phyloP scores from a whole-genome alignment of 2,888 invertebrate species.

The Creontiades dilutus region DNA sequence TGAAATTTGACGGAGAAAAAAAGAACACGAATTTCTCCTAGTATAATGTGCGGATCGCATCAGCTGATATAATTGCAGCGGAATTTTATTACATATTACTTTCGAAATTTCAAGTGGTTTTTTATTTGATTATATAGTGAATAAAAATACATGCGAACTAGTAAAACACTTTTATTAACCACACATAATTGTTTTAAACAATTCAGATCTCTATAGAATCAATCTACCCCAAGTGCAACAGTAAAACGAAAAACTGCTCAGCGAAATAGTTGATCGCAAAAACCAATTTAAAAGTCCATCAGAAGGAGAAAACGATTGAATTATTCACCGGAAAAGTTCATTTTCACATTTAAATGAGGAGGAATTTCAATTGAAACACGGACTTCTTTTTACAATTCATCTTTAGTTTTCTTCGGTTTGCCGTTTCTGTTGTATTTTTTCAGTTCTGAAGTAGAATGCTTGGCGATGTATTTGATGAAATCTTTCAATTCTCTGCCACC shows the following conservation, averaged over 20 bases:
- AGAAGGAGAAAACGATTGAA: neutral
- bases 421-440: conserved; percentile 93
- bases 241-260: neutral
- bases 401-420: conserved; percentile 79
- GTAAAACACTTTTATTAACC: conserved; percentile 11
- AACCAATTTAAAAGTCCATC: neutral
- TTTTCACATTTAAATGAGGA: neutral
- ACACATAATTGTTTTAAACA: neutral
- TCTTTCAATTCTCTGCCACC: conserved; percentile 96
- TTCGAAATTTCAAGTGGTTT: too few relatives aligned
- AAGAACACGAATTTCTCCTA: too few relatives aligned
- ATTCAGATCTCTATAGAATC: neutral
- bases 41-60: too few relatives aligned
- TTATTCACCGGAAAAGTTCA: conserved; percentile 8
- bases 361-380: conserved; percentile 14
- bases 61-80: too few relatives aligned
- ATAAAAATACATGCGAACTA: too few relatives aligned
- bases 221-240: neutral
- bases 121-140: too few relatives aligned
- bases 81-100: too few relatives aligned
- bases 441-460: conserved; percentile 92
- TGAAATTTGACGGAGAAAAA: too few relatives aligned
- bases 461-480: conserved; percentile 95
- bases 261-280: neutral
- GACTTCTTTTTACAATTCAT: conserved; percentile 81